Base-by-base conservation (phyloP, 2,797 vertebrate species). In the Poecilia gillii region DNA sequence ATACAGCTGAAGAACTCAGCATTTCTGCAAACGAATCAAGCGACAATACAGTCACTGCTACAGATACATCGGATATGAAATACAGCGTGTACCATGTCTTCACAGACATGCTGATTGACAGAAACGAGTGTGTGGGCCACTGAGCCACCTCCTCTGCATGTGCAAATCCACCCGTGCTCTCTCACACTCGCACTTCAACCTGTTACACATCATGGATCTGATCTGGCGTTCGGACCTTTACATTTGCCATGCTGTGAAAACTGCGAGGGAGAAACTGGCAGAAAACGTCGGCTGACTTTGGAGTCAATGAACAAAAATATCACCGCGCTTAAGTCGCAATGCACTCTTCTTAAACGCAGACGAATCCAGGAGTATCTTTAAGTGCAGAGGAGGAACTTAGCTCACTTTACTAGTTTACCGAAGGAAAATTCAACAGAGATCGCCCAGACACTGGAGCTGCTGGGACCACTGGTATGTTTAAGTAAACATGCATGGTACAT, bases 91-190 rank as follows among this genome's bases (percentile, higher is more conserved):
- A 78, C 1, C 8, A 74, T 39, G 66, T 64, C 85, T 83, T 81
- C 85, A 90, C 43, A 12, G 46, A 36, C 72, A 13, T 70, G 25
- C 36, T n/a, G 73, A 75, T 45, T 83, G 81, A 88, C 39, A 85
- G 84, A 72, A 85, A 81, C 45, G 76, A 83, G 68, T 6, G 39
- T 77, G 84, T 76, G 76, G 76, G 80, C 75, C 49, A 82, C 64
- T 31, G 41, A 64, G 45, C 39, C 46, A 47, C 55, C 53, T 81
- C 62, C 28, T 68, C 36, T 23, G 83, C 73, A 64, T 66, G 84
- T 81, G 3, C 84, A 86, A 75, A 84, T 87, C 82, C 85, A 79
- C 83, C 83, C 81, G 72, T 86, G 84, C 85, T 77, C 62, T 72
- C 72, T 76, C 74, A 76, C 76, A 64, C 62, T 78, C 66, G 43